Evolutionary conservation across 92 coral and sea anemone species (phyloP).

Genomic region (Scolanthus callimorphus): DNA sequence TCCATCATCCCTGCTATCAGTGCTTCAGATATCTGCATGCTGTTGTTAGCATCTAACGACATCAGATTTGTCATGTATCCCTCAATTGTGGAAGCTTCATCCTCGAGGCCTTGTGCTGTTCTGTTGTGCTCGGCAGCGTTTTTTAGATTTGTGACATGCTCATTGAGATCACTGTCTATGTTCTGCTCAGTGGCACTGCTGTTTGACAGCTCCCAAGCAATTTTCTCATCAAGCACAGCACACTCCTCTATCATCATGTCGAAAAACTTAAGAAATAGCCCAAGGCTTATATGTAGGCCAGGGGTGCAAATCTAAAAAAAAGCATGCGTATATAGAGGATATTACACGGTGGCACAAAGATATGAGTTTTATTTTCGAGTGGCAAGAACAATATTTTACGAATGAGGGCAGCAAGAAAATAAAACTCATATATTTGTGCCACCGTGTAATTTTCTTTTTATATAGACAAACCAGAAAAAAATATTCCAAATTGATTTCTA

Average conservation of each 20-base stretch:
- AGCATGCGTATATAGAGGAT: too few relatives aligned
- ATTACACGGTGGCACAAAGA: too few relatives aligned
- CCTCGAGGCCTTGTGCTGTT: conserved; percentile 6
- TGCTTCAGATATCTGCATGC: too few relatives aligned
- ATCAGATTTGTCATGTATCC: conserved; percentile 16
- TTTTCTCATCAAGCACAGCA: too few relatives aligned
- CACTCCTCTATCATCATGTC: conserved; percentile 12
- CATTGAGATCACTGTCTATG: background rate
- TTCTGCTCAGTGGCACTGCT: background rate
- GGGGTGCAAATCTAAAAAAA: conserved; percentile 32
- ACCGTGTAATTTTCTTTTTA: too few relatives aligned
- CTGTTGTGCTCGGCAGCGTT: conserved; percentile 4
- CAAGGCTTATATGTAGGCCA: conserved; percentile 28
- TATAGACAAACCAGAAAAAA: too few relatives aligned
- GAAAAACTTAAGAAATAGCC: conserved; percentile 13
- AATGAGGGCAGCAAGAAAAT: too few relatives aligned
- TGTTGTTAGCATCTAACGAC: conserved; percentile 4
- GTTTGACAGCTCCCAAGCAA: background rate
- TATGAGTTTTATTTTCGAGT: too few relatives aligned
- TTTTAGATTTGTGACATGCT: background rate
- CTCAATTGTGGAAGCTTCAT: conserved; percentile 8
- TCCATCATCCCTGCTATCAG: background rate
- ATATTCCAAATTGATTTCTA: too few relatives aligned
- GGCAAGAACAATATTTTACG: too few relatives aligned
- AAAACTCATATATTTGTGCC: too few relatives aligned